Conservation (phyloP, 2,888 invertebrate species). For the Bellardia bayeri region DNA sequence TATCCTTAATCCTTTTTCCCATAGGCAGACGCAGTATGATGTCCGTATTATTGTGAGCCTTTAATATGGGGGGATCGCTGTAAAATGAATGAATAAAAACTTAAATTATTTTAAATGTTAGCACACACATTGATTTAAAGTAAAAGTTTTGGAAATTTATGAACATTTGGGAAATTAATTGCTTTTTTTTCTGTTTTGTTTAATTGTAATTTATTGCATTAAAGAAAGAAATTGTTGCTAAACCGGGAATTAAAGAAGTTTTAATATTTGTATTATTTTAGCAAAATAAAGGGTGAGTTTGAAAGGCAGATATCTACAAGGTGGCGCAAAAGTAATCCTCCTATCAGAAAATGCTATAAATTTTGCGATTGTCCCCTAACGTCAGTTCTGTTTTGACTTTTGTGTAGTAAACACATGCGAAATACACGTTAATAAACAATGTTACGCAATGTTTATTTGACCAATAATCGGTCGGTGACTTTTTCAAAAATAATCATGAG, state of each 20-base stretch:
- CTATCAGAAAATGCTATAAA: no score
- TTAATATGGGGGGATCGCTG: constrained; percentile 92
- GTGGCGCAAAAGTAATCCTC: no score
- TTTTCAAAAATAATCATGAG: no score
- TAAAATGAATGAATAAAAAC: constrained; percentile 80
- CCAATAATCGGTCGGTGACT: no score
- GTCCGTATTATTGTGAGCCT: constrained; percentile 90
- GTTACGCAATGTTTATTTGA: no score
- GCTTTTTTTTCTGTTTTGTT: constrained; percentile 4
- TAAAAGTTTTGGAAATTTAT: constrained; percentile 11
- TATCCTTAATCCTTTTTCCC: constrained; percentile 93
- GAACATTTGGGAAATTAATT: constrained; percentile 5
- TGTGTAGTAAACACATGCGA: no score
- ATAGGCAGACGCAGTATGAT: constrained; percentile 92
- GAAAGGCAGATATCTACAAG: no score
- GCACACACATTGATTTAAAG: constrained; percentile 15
- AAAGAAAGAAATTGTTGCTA: constrained; percentile 50
- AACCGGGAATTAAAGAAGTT: not conserved
- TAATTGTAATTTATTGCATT: constrained; percentile 45
- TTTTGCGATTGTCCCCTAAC: no score
- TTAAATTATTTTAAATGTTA: constrained; percentile 31
- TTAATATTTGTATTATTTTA: constrained; percentile 8
- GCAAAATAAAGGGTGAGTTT: not conserved
- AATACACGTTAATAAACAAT: no score
- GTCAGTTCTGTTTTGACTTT: no score